Evolutionary conservation across 2,113 vertebrate species (phyloP).

Genomic region (Leuciscus idus): DNA sequence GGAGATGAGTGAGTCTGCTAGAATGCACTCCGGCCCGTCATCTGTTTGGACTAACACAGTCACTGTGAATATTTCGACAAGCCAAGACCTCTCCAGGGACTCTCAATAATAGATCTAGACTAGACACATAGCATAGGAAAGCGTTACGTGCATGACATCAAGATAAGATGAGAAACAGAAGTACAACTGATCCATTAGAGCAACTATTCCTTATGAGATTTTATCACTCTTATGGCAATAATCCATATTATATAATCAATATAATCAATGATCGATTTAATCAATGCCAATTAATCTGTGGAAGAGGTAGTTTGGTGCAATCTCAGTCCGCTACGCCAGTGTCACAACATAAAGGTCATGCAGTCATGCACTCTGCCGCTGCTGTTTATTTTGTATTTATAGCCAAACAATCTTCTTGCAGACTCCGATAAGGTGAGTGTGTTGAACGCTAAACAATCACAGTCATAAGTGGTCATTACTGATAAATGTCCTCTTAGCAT

Average conservation of each 20-base stretch:
- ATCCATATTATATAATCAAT: too few species aligned
- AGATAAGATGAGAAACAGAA: neutral
- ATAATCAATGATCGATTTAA: too few species aligned
- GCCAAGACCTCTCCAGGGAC: neutral
- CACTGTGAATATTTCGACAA: neutral
- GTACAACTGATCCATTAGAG: neutral
- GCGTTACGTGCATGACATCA: neutral
- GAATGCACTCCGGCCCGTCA: neutral
- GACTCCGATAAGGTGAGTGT: constrained; percentile 21
- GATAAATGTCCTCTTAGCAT: constrained; percentile 6
- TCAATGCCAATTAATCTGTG: neutral
- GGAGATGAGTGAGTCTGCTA: constrained; percentile 12
- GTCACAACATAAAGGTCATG: constrained; percentile 17
- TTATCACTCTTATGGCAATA: neutral
- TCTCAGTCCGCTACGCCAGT: neutral
- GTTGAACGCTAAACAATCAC: constrained; percentile 24
- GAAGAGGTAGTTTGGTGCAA: neutral
- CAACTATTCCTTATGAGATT: neutral
- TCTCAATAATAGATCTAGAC: neutral
- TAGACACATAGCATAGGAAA: neutral
- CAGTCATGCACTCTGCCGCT: neutral
- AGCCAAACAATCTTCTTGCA: neutral
- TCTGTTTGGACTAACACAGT: neutral
- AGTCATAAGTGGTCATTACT: constrained; percentile 4
- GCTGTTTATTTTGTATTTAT: constrained; percentile 29